Base-by-base conservation (phyloP, 2,888 invertebrate genomes). In the Pandemis cinnamomeana region DNA sequence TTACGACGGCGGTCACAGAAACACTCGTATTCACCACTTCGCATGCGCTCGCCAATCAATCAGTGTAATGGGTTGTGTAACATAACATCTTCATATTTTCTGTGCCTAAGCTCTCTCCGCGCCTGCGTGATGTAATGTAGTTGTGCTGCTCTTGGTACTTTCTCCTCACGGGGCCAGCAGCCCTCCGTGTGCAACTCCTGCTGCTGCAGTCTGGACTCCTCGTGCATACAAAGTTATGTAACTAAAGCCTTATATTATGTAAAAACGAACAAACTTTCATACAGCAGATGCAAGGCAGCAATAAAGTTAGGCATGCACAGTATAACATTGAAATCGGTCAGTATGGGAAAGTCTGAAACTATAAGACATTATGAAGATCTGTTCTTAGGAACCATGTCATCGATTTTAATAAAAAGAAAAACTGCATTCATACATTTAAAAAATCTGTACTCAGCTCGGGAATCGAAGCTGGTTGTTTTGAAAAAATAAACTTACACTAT, bases 1-100 rank as follows among this genome's bases (percentile, higher is more conserved):
- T 55, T 46, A 13, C 36, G n/a, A 55, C 55, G 6, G 41, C n/a
- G 8, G 42, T 41, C 13, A 7, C 20, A 11, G 13, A 60, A 41
- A 48, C 66, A 53, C 61, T 20, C 62, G 51, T 36, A 42, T 73
- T 69, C 27, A 60, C 58, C 55, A 60, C 36, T 51, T 64, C 42
- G 58, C 69, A 69, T 69, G 60, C 60, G 64, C 58, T 51, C 42
- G 69, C 69, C 69, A 51, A 73, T 64, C 69, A 66, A 73, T 64
- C 69, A 73, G 69, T 20, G 58, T 69, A 69, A 73, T 73, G 73
- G 63, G 27, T 73, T 73, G 64, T 51, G 69, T 69, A 73, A 73
- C 48, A 48, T 27, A 60, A 55, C 73, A 69, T 69, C 64, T 73
- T 73, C 73, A 73, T 72, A 44, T 63, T 62, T 46, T 46, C 44